These are phyloP conservation scores for Rhagium mordax DNA, from an alignment of 2,888 invertebrate genomes.

Conservation along the genomic window DNA sequence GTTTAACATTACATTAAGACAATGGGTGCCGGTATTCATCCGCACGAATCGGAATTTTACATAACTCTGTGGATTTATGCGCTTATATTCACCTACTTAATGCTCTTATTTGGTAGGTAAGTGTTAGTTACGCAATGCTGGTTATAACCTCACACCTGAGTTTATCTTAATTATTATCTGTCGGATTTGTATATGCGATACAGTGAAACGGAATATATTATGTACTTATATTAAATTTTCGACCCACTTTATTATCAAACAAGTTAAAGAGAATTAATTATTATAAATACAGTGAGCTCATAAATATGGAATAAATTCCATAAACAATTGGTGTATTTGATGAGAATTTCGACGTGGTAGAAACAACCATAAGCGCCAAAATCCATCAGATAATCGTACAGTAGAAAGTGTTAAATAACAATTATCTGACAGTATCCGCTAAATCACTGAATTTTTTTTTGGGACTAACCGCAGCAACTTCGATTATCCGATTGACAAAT, in stretches of 20 bases:
- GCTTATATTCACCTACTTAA: not conserved
- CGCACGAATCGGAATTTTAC: conserved; percentile 13
- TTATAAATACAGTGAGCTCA: too few relatives aligned
- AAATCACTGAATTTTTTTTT: not conserved
- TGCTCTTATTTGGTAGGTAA: not conserved
- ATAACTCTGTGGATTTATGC: conserved; percentile 5
- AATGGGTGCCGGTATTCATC: conserved; percentile 17
- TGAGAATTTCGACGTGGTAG: not conserved
- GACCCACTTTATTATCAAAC: too few relatives aligned
- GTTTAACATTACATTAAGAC: not conserved
- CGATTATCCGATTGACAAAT: conserved; percentile 21
- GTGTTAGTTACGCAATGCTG: not conserved
- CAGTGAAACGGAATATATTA: too few relatives aligned
- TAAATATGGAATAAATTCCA: too few relatives aligned
- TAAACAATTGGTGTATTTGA: too few relatives aligned
- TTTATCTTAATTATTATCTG: not conserved
- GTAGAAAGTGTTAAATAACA: not conserved
- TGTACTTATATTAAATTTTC: too few relatives aligned
- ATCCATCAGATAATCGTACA: not conserved
- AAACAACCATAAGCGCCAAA: not conserved
- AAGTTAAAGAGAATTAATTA: too few relatives aligned
- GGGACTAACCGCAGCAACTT: conserved; percentile 2
- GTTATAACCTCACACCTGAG: not conserved
- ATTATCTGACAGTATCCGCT: not conserved
- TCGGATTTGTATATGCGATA: too few relatives aligned